Conservation (phyloP, 2,797 vertebrate genomes). For the Lacerta bilineata region DNA sequence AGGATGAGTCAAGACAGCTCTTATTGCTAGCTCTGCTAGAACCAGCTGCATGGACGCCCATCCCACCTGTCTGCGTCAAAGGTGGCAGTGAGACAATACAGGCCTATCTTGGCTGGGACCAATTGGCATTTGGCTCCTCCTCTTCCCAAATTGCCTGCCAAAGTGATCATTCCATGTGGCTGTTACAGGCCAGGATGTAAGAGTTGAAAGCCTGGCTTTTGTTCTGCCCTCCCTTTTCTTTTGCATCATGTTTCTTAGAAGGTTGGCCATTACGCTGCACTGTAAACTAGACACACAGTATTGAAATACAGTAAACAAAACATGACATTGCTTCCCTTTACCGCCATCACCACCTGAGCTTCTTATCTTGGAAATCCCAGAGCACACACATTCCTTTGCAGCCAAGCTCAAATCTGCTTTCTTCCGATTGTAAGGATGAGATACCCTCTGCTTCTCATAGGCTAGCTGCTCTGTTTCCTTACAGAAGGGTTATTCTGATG, state of each 20-base stretch:
- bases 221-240: neutral
- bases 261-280: neutral
- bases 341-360: neutral
- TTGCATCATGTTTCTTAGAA: neutral
- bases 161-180: no score
- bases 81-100: neutral
- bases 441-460: constrained; percentile 32
- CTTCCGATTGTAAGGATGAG: neutral
- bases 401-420: neutral
- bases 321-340: no score
- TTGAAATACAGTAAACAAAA: neutral
- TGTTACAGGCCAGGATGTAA: no score
- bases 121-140: no score
- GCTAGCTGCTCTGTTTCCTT: constrained; percentile 53
- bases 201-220: no score
- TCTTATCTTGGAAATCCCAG: neutral
- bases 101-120: no score
- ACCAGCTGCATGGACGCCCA: neutral
- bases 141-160: no score
- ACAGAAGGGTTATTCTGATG: constrained; percentile 47
- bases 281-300: neutral
- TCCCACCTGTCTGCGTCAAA: neutral
- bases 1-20: neutral
- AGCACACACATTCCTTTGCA: neutral
- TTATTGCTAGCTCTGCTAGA: neutral